phyloP scores from a whole-genome alignment of 1,140 invertebrate species.

The Cotesia vestalis region DNA sequence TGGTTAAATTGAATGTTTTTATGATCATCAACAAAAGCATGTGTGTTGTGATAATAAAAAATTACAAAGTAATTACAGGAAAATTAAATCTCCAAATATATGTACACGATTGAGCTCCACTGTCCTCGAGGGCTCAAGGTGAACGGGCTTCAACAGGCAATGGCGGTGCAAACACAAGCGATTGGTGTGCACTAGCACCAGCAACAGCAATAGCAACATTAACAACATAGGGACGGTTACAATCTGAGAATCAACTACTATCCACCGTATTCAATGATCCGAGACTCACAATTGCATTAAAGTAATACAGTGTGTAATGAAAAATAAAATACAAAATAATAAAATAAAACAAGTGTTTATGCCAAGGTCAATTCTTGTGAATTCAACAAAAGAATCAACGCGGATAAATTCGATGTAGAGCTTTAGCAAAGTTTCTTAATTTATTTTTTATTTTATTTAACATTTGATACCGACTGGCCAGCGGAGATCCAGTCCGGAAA shows the following conservation, averaged over 20 bases:
- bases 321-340: constrained; percentile 4
- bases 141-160: constrained; percentile 62
- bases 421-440: constrained; percentile 3
- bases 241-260: constrained; percentile 22
- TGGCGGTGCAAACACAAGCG: constrained; percentile 48
- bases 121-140: constrained; percentile 61
- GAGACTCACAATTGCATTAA: constrained; percentile 14
- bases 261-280: constrained; percentile 19
- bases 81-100: neutral
- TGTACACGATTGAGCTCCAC: constrained; percentile 51
- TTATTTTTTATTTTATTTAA: neutral
- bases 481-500: constrained; percentile 37
- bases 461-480: neutral
- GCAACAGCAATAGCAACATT: constrained; percentile 3
- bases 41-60: neutral
- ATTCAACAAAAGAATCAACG: neutral
- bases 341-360: constrained; percentile 9
- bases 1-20: too few species aligned
- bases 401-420: neutral
- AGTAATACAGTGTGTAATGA: neutral
- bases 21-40: too few species aligned
- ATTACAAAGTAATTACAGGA: neutral
- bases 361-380: constrained; percentile 1
- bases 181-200: constrained; percentile 38
- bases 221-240: too few species aligned